These are phyloP conservation scores for Phrixothrix hirtus DNA, from an alignment of 2,888 invertebrate species.

Conservation along the genomic window DNA sequence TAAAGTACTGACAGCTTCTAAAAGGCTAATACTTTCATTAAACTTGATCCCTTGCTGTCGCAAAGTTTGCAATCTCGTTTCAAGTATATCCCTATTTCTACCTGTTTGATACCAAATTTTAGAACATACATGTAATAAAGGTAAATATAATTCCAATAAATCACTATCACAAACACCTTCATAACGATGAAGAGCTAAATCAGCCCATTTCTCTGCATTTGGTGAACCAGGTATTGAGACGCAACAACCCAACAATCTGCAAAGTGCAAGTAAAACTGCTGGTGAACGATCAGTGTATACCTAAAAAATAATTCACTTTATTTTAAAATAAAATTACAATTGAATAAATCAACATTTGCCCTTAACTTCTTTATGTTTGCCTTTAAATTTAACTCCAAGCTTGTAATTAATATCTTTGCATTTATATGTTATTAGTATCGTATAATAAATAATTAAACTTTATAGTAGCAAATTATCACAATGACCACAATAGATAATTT, in stretches of 20 bases:
- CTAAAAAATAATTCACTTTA: slow-evolving; percentile 38
- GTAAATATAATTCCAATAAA: slow-evolving; percentile 68
- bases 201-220: slow-evolving; percentile 69
- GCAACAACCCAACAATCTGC: slow-evolving; percentile 69
- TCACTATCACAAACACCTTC: slow-evolving; percentile 75
- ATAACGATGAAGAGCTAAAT: slow-evolving; percentile 69
- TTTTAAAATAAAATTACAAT: too few species aligned
- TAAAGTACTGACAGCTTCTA: slow-evolving; percentile 67
- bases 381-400: too few species aligned
- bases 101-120: slow-evolving; percentile 68
- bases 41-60: slow-evolving; percentile 69
- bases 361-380: too few species aligned
- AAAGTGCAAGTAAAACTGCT: slow-evolving; percentile 67
- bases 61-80: slow-evolving; percentile 64
- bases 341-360: too few species aligned
- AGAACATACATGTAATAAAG: slow-evolving; percentile 68
- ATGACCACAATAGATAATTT: too few species aligned
- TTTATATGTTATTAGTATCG: too few species aligned
- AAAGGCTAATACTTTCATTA: slow-evolving; percentile 62
- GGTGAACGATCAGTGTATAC: slow-evolving; percentile 70
- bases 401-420: too few species aligned
- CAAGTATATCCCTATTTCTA: slow-evolving; percentile 64
- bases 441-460: too few species aligned
- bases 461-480: too few species aligned
- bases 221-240: slow-evolving; percentile 57